phyloP scores from a whole-genome alignment of 2,888 invertebrate species.

The Autographa gamma region DNA sequence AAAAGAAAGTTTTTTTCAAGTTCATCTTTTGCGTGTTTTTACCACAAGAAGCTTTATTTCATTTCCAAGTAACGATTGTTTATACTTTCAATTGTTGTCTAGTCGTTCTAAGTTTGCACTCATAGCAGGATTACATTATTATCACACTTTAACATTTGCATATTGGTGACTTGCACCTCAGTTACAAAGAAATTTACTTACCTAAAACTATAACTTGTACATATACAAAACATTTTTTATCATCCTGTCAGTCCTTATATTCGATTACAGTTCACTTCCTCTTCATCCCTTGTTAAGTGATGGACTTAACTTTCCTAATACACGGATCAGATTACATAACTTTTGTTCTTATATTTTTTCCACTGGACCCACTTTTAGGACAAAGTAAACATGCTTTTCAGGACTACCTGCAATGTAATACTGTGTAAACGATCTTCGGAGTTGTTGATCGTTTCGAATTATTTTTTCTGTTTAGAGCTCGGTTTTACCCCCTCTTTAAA shows the following conservation, averaged over 20 bases:
- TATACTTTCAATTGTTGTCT: too few species aligned
- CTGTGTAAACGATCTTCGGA: background rate
- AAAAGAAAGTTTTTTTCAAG: too few species aligned
- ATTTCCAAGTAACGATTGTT: too few species aligned
- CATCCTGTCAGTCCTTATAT: background rate
- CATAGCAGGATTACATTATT: too few species aligned
- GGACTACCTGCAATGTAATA: background rate
- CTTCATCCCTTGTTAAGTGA: background rate
- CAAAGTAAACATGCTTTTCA: background rate
- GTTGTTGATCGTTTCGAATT: background rate
- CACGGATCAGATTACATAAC: conserved; percentile 24
- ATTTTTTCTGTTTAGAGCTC: background rate
- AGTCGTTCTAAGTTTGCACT: too few species aligned
- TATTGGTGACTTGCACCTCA: too few species aligned
- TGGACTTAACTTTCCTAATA: conserved; percentile 11
- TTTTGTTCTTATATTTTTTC: conserved; percentile 9
- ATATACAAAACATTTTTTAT: background rate
- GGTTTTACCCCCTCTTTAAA: background rate
- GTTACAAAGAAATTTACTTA: too few species aligned
- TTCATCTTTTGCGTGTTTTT: too few species aligned
- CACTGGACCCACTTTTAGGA: conserved; percentile 8
- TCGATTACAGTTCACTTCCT: conserved; percentile 5
- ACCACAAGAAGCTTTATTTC: too few species aligned
- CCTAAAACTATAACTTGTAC: background rate
- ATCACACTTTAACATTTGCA: too few species aligned